Percentiles rank a stretch among this genome's conserved stretches.
These are phyloP conservation scores for Drosophila pallidifrons DNA, from an alignment of 1,140 invertebrate genomes.

Conservation along the genomic window DNA sequence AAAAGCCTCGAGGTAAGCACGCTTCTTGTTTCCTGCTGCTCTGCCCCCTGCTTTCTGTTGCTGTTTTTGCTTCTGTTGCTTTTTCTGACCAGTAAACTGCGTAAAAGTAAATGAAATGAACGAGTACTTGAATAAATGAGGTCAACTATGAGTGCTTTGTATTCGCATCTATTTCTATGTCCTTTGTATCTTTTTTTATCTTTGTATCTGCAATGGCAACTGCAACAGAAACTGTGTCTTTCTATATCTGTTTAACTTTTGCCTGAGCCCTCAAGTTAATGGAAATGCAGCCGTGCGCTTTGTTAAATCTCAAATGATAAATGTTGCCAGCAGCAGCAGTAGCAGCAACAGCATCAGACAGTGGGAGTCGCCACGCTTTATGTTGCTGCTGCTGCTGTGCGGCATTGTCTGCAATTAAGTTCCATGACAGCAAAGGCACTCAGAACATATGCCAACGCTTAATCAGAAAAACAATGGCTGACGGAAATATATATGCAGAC, in stretches of 20 bases:
- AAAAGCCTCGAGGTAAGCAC: slow-evolving; percentile 1
- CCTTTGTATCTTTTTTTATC: slow-evolving; percentile 3
- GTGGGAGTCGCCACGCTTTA: slow-evolving; percentile 39
- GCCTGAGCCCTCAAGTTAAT: slow-evolving; percentile 61
- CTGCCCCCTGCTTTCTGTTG: not conserved
- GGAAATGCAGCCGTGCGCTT: slow-evolving; percentile 68
- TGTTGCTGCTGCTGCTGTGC: slow-evolving; percentile 48
- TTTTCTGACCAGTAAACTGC: slow-evolving; percentile 50
- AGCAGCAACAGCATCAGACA: not conserved
- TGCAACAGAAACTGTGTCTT: slow-evolving; percentile 8
- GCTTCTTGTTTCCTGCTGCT: not conserved
- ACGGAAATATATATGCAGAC: slow-evolving; percentile 57
- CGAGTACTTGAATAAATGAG: slow-evolving; percentile 61
- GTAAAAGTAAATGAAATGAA: slow-evolving; percentile 50
- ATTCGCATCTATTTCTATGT: slow-evolving; percentile 1
- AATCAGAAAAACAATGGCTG: slow-evolving; percentile 71
- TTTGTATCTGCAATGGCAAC: not conserved
- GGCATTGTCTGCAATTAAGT: slow-evolving; percentile 76
- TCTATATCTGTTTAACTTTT: slow-evolving; percentile 66
- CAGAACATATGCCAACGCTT: slow-evolving; percentile 68
- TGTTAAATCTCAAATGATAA: slow-evolving; percentile 70
- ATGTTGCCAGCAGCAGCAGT: slow-evolving; percentile 25
- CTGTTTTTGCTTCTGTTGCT: not conserved
- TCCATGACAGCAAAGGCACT: slow-evolving; percentile 48
- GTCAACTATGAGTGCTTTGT: slow-evolving; percentile 25